Conservation (phyloP, 2,888 invertebrate genomes). For the Timandra comae region DNA sequence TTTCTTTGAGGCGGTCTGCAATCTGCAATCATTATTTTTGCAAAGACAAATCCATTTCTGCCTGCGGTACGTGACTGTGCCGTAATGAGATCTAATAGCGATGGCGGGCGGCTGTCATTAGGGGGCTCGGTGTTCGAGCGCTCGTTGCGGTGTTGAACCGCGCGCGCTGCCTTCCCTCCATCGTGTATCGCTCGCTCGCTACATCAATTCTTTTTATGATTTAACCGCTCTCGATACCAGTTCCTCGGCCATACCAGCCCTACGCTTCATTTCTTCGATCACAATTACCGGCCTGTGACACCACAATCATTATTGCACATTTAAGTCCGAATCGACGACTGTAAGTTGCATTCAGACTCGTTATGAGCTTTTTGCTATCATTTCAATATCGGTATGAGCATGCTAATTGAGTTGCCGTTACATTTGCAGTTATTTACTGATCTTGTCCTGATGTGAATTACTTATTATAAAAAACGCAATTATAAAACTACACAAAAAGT, state of each 20-base stretch:
- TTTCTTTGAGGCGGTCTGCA: slow-evolving; percentile 70
- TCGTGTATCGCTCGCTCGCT: slow-evolving; percentile 14
- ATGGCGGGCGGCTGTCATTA: slow-evolving; percentile 69
- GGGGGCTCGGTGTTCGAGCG: slow-evolving; percentile 28
- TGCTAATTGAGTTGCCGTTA: slow-evolving; percentile 11
- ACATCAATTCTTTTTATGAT: slow-evolving; percentile 6
- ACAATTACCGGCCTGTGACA: slow-evolving; percentile 32
- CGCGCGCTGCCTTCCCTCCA: slow-evolving; percentile 19
- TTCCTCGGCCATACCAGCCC: slow-evolving; percentile 10
- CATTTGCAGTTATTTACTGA: no score
- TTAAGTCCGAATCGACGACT: slow-evolving; percentile 15
- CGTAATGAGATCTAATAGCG: slow-evolving; percentile 72
- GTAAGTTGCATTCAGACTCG: slow-evolving; percentile 17
- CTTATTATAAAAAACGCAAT: no score
- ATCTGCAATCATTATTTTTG: slow-evolving; percentile 73
- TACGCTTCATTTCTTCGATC: slow-evolving; percentile 1
- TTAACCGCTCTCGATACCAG: slow-evolving; percentile 19
- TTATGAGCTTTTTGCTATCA: neutral
- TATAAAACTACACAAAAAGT: no score
- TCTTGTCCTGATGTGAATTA: no score
- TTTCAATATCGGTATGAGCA: slow-evolving; percentile 8
- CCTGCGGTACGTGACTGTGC: slow-evolving; percentile 68
- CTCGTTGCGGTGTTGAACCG: slow-evolving; percentile 30
- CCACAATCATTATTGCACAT: slow-evolving; percentile 38
- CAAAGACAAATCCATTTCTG: slow-evolving; percentile 76